Percentiles rank a stretch among this genome's conserved stretches.
Conservation (phyloP, 2,113 vertebrate species). For the Chrysochloris asiatica region DNA sequence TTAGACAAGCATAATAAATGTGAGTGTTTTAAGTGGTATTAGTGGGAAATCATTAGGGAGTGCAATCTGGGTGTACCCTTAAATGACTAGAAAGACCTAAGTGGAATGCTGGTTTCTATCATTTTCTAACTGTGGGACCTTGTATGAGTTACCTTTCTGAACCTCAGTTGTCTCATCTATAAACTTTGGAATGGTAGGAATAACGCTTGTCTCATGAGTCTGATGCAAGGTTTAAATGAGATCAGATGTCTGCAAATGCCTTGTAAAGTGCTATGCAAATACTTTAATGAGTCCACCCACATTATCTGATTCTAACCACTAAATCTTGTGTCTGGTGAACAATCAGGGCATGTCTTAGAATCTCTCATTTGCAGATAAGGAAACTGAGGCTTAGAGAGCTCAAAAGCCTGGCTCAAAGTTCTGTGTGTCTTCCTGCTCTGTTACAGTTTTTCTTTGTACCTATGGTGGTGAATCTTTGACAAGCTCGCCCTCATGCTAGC, state of each 20-base stretch:
- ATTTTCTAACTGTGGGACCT: background rate
- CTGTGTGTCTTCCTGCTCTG: background rate
- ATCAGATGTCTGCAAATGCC: background rate
- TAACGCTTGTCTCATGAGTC: background rate
- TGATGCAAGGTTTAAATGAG: background rate
- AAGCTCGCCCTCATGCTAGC: background rate
- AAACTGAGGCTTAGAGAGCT: background rate
- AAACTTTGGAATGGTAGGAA: background rate
- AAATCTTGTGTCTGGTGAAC: background rate
- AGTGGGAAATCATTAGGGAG: background rate
- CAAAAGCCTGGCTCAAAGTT: background rate
- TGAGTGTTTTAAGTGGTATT: background rate
- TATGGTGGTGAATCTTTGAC: background rate
- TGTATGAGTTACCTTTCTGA: background rate
- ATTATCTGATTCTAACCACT: background rate
- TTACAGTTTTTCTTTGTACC: background rate
- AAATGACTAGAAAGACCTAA: background rate
- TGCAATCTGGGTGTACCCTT: background rate
- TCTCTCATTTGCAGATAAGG: conserved; percentile 4
- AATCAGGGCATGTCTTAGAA: background rate
- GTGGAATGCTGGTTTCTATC: background rate
- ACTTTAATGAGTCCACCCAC: background rate
- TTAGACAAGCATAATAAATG: background rate
- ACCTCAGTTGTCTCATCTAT: background rate
- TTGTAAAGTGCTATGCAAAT: background rate